Conservation (phyloP, 2,113 vertebrate species). For the Puntigrus tetrazona region DNA sequence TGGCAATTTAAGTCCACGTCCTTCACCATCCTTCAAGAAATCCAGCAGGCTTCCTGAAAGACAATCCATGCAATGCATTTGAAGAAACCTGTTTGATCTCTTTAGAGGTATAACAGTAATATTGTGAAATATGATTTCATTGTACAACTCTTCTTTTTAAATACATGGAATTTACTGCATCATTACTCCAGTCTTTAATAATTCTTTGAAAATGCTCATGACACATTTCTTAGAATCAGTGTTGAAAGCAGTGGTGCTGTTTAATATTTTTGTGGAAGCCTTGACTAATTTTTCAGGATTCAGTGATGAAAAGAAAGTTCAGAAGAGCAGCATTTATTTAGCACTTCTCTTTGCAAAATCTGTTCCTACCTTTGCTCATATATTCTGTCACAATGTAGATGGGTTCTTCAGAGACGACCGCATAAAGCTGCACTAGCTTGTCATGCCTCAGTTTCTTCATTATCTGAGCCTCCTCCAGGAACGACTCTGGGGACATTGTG, state of each 20-base stretch:
- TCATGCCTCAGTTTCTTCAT: conserved; percentile 99
- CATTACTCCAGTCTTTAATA: not conserved
- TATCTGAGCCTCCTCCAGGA: conserved; percentile 98
- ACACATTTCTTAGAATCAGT: not conserved
- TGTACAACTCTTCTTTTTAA: not conserved
- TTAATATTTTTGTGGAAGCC: not conserved
- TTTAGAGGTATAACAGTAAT: not conserved
- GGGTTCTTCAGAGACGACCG: conserved; percentile 96
- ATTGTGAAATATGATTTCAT: too few species aligned
- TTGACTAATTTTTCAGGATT: not conserved
- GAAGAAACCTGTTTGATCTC: not conserved
- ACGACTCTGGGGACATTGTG: conserved; percentile 98
- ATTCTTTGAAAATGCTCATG: not conserved
- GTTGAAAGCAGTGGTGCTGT: not conserved
- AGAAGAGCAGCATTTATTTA: not conserved
- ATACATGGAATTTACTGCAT: not conserved
- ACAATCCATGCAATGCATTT: not conserved
- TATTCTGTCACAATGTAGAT: conserved; percentile 99
- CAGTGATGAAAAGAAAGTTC: not conserved
- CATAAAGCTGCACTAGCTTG: conserved; percentile 96
- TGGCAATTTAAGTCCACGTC: conserved; percentile 90
- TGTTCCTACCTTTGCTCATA: conserved; percentile 91
- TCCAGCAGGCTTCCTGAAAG: conserved; percentile 93
- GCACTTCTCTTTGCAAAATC: not conserved
- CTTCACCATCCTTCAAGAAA: conserved; percentile 94